phyloP scores from a whole-genome alignment of 2,888 invertebrate genomes.

The Pycnomerus fuliginosus region DNA sequence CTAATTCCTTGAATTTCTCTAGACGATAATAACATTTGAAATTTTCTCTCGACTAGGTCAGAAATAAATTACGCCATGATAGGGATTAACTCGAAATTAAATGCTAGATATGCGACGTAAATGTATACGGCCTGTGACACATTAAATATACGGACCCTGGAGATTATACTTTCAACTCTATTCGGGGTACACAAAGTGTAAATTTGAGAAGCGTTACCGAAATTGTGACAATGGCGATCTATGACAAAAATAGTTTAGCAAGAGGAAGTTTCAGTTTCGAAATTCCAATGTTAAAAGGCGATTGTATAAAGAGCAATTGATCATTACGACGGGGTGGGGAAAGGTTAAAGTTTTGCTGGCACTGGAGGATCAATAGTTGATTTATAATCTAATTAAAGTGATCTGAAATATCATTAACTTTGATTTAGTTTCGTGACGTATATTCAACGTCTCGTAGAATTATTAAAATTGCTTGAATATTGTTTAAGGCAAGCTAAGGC shows the following conservation, averaged over 20 bases:
- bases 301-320: too few relatives aligned
- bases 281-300: too few relatives aligned
- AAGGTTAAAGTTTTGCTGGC: conserved; percentile 18
- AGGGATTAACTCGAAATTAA: conserved; percentile 26
- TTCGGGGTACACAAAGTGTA: too few relatives aligned
- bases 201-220: too few relatives aligned
- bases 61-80: conserved; percentile 26
- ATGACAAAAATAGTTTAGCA: too few relatives aligned
- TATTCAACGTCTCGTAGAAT: conserved; percentile 11
- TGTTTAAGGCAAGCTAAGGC: conserved; percentile 19
- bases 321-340: too few relatives aligned
- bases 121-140: conserved; percentile 23
- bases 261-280: too few relatives aligned
- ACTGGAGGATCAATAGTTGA: conserved; percentile 18
- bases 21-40: conserved; percentile 17
- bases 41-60: conserved; percentile 17
- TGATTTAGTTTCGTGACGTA: conserved; percentile 17
- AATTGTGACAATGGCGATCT: too few relatives aligned
- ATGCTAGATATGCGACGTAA: conserved; percentile 24
- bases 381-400: conserved; percentile 25
- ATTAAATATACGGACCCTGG: conserved; percentile 26
- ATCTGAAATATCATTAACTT: conserved; percentile 23
- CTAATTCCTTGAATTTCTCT: conserved; percentile 11
- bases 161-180: conserved; percentile 23
- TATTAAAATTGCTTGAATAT: conserved; percentile 20